phyloP scores from a whole-genome alignment of 2,888 invertebrate species.

The Meliscaeva auricollis region DNA sequence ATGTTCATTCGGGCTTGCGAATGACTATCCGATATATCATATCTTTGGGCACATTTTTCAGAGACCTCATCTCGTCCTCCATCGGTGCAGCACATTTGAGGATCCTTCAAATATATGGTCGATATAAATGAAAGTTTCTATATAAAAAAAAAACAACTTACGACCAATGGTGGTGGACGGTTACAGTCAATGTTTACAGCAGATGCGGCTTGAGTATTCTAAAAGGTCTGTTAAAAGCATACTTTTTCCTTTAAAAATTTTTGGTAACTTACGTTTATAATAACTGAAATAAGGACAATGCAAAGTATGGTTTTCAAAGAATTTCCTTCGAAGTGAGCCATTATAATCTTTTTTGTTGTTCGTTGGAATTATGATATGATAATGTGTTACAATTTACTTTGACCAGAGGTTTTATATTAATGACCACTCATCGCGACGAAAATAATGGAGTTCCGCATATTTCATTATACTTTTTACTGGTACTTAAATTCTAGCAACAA shows the following conservation, averaged over 20 bases:
- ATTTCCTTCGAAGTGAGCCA: constrained; percentile 5
- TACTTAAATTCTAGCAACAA: constrained; percentile 32
- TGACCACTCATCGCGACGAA: constrained; percentile 19
- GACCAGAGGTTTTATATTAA: constrained; percentile 47
- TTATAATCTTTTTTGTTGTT: neutral
- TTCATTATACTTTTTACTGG: too few relatives aligned
- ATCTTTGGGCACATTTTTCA: constrained; percentile 79
- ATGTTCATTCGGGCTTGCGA: constrained; percentile 77
- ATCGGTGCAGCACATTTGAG: constrained; percentile 81
- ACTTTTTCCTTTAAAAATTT: neutral
- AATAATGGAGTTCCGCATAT: constrained; percentile 49
- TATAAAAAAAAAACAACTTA: constrained; percentile 77
- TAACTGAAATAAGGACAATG: constrained; percentile 30
- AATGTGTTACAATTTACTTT: constrained; percentile 26
- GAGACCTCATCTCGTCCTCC: constrained; percentile 80
- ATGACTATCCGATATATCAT: constrained; percentile 78
- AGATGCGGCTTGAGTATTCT: constrained; percentile 17
- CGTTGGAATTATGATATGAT: constrained; percentile 5
- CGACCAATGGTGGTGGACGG: constrained; percentile 81
- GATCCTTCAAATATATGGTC: constrained; percentile 80
- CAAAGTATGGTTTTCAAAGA: neutral
- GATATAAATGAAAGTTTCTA: constrained; percentile 77
- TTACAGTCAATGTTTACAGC: constrained; percentile 80
- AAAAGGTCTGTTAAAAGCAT: neutral
- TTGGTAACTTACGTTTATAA: constrained; percentile 37